Conservation (phyloP, 2,888 invertebrate species). For the Luperina testacea region DNA sequence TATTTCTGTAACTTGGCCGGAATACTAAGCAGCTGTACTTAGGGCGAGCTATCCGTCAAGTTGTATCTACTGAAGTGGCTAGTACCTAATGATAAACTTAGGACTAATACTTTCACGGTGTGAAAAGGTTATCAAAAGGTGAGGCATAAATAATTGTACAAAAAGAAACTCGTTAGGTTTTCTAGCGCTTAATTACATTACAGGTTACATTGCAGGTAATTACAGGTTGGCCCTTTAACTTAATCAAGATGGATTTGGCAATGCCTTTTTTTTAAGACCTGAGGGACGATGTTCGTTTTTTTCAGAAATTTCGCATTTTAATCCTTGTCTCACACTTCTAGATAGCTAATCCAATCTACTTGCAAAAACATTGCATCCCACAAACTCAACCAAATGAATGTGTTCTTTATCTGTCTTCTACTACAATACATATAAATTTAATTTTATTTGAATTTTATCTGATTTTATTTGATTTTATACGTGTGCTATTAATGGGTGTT, state of each 20-base stretch:
- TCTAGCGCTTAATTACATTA: neutral
- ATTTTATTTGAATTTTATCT: no score
- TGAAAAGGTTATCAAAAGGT: conserved; percentile 20
- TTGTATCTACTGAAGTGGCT: conserved; percentile 4
- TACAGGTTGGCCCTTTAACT: neutral
- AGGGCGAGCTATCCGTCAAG: conserved; percentile 3
- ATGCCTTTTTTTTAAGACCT: neutral
- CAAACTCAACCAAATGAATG: conserved; percentile 8
- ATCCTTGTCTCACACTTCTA: neutral
- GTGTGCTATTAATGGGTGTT: no score
- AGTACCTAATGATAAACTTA: conserved; percentile 15
- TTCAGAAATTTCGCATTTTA: no score
- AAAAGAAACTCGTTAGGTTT: neutral
- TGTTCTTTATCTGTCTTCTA: conserved; percentile 12
- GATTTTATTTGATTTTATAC: no score
- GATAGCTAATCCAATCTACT: conserved; percentile 44
- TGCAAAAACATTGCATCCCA: conserved; percentile 26
- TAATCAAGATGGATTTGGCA: neutral
- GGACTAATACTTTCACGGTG: neutral
- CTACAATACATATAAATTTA: no score
- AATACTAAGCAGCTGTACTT: conserved; percentile 36
- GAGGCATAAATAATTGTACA: neutral
- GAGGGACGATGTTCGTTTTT: neutral
- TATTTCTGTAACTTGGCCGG: conserved; percentile 36
- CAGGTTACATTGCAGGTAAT: no score